Evolutionary conservation across 1,140 invertebrate genomes (phyloP).

Genomic region (Drosophila saltans): DNA sequence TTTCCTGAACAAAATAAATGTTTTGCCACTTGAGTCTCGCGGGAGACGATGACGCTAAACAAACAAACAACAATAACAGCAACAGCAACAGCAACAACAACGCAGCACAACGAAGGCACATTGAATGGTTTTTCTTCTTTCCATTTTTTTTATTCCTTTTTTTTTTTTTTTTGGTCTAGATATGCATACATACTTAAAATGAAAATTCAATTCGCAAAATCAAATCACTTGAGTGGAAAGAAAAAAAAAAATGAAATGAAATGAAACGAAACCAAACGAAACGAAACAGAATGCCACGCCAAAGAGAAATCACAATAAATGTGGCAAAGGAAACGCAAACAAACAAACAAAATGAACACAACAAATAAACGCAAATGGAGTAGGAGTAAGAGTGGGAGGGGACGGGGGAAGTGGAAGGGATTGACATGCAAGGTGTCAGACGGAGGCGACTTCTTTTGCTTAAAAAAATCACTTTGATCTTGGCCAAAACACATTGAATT

Average conservation of each 20-base stretch:
- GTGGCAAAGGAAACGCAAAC: conserved; percentile 21
- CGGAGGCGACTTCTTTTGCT: conserved; percentile 50
- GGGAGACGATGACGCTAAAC: conserved; percentile 77
- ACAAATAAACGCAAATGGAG: conserved; percentile 11
- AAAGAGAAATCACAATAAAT: conserved; percentile 32
- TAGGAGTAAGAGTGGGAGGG: no score
- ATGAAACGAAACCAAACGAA: conserved; percentile 39
- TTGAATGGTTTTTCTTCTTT: conserved; percentile 27
- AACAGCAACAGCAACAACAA: conserved; percentile 38
- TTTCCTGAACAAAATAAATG: conserved; percentile 78
- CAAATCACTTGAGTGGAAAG: conserved; percentile 80
- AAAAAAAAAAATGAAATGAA: conserved; percentile 37
- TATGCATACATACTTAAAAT: conserved; percentile 72
- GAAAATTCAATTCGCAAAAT: conserved; percentile 78
- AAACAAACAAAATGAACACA: conserved; percentile 31
- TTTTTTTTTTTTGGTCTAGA: conserved; percentile 38
- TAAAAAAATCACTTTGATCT: conserved; percentile 68
- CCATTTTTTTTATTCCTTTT: not conserved
- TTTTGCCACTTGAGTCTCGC: conserved; percentile 79
- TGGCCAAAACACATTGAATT: conserved; percentile 50
- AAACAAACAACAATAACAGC: conserved; percentile 50
- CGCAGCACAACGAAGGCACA: conserved; percentile 48
- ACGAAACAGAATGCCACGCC: conserved; percentile 25
- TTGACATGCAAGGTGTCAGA: conserved; percentile 23
- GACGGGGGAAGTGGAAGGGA: not conserved